phyloP scores from a whole-genome alignment of 2,797 vertebrate species.

The Mormyrus hasselquistii region DNA sequence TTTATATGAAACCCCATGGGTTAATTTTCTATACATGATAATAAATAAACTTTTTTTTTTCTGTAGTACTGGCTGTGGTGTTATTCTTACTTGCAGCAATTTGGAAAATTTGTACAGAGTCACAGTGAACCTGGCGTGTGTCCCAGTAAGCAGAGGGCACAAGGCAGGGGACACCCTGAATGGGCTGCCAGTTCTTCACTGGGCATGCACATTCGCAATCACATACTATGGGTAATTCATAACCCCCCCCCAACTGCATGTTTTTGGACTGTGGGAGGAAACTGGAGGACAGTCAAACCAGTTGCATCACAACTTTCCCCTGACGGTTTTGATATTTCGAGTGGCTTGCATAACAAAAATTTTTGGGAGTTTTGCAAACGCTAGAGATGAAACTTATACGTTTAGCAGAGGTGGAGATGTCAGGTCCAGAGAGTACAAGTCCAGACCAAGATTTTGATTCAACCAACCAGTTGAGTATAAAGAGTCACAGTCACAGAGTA shows the following conservation, averaged over 20 bases:
- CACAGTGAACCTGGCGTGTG: background rate
- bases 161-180: background rate
- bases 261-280: background rate
- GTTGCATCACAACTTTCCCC: background rate
- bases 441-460: no score
- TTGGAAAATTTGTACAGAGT: background rate
- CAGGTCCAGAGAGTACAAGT: no score
- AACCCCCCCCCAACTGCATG: background rate
- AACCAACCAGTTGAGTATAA: no score
- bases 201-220: background rate
- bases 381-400: background rate
- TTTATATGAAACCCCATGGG: conserved; percentile 40
- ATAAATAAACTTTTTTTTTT: conserved; percentile 19
- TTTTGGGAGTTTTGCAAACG: background rate
- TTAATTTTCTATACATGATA: conserved; percentile 27
- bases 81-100: background rate
- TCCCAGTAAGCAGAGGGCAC: background rate
- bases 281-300: background rate
- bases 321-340: background rate
- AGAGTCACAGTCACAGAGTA: no score
- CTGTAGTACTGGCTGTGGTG: background rate
- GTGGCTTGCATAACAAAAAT: background rate
- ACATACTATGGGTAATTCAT: background rate
- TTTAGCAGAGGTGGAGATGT: no score
- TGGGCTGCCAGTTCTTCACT: background rate